These are phyloP conservation scores for Heterochromis multidens DNA, from an alignment of 2,113 vertebrate species.

Conservation along the genomic window DNA sequence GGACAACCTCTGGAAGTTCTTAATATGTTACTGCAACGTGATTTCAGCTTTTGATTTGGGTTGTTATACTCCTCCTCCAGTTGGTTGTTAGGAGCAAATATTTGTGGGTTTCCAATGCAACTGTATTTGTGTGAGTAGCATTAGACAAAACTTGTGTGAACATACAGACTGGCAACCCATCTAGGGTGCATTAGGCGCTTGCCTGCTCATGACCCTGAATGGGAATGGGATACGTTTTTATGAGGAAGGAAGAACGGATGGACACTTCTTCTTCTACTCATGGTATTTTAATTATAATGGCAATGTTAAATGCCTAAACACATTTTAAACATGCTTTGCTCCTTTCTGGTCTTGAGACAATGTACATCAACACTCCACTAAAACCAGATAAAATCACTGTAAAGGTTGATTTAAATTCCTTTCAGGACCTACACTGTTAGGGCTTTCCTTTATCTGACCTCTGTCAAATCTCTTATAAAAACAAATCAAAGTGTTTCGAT, in stretches of 20 bases:
- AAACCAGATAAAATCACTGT: neutral
- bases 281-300: neutral
- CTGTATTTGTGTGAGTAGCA: neutral
- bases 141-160: too few relatives aligned
- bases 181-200: too few relatives aligned
- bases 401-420: neutral
- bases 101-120: neutral
- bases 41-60: neutral
- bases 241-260: neutral
- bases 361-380: neutral
- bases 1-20: neutral
- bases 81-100: neutral
- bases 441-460: slow-evolving; percentile 4
- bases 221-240: too few relatives aligned
- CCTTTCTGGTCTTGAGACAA: neutral
- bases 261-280: neutral
- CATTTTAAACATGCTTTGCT: neutral
- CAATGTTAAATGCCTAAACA: neutral
- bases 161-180: too few relatives aligned
- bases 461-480: slow-evolving; percentile 54
- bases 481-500: slow-evolving; percentile 63
- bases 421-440: neutral
- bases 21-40: neutral
- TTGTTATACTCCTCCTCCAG: neutral
- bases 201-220: too few relatives aligned